Conservation (phyloP, 2,113 vertebrate genomes). For the Corythaixoides concolor region DNA sequence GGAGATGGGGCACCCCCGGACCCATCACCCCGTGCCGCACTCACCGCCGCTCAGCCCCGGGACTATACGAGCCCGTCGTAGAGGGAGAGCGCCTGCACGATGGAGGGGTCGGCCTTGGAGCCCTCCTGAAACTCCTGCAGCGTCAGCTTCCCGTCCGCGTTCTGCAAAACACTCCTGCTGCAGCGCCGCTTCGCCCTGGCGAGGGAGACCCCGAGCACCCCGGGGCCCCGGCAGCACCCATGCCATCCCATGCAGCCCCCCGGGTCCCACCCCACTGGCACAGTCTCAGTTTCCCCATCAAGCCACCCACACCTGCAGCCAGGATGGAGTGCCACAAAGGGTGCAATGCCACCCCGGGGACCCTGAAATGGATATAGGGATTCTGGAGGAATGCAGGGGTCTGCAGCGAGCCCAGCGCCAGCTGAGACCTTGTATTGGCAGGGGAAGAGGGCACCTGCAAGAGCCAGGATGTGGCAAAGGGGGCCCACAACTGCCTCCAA, state of each 20-base stretch:
- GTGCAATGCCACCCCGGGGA: neutral
- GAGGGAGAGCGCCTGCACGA: conserved; percentile 95
- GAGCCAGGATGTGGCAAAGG: neutral
- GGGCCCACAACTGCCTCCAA: neutral
- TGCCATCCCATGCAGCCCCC: accelerated
- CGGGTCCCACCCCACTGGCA: accelerated
- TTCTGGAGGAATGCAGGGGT: accelerated
- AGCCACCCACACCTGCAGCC: neutral
- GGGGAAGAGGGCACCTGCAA: neutral
- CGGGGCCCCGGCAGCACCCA: accelerated
- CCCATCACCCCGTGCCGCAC: neutral
- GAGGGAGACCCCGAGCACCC: neutral
- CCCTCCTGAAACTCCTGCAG: conserved; percentile 99
- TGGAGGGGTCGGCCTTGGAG: conserved; percentile 97
- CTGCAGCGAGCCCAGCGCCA: neutral
- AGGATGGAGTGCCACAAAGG: neutral
- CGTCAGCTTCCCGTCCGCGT: conserved; percentile 93
- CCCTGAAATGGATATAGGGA: neutral
- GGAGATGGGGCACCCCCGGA: accelerated
- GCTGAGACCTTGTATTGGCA: neutral
- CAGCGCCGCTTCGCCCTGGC: accelerated
- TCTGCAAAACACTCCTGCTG: conserved; percentile 72
- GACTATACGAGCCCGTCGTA: conserved; percentile 97
- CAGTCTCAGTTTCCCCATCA: neutral
- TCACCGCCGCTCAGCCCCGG: conserved; percentile 74